phyloP scores from a whole-genome alignment of 2,888 invertebrate genomes.

The Steromphala cineraria region DNA sequence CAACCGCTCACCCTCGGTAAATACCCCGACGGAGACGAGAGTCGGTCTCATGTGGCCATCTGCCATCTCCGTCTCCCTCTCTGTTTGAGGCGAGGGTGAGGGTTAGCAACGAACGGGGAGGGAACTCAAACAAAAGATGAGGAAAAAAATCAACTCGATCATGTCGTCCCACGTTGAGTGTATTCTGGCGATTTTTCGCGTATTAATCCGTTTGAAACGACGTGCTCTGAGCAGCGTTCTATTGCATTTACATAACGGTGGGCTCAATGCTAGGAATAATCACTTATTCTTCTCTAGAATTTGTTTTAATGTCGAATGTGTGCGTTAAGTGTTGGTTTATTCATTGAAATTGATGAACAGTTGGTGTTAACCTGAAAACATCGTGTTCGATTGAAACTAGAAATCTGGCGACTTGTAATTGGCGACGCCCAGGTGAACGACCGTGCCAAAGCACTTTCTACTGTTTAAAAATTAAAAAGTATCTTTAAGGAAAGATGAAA shows the following conservation, averaged over 20 bases:
- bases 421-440: not conserved
- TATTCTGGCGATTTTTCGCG: not conserved
- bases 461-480: not conserved
- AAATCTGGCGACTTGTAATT: not conserved
- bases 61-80: not conserved
- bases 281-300: conserved; percentile 6
- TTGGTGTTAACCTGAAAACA: not conserved
- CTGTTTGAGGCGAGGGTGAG: not conserved
- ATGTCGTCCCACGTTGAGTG: not conserved
- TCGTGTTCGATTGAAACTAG: not conserved
- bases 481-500: too few species aligned
- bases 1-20: conserved; percentile 12
- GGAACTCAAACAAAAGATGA: conserved; percentile 3
- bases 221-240: not conserved
- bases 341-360: not conserved
- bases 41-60: not conserved
- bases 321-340: conserved; percentile 1
- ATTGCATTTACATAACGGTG: conserved; percentile 9
- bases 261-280: not conserved
- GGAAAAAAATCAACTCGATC: conserved; percentile 7
- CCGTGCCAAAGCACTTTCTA: not conserved
- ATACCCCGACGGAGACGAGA: conserved; percentile 6
- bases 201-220: conserved; percentile 5
- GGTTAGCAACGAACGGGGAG: not conserved
- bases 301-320: not conserved